Base-by-base conservation (phyloP, 2,888 invertebrate genomes). In the Lasioglossum calceatum region DNA sequence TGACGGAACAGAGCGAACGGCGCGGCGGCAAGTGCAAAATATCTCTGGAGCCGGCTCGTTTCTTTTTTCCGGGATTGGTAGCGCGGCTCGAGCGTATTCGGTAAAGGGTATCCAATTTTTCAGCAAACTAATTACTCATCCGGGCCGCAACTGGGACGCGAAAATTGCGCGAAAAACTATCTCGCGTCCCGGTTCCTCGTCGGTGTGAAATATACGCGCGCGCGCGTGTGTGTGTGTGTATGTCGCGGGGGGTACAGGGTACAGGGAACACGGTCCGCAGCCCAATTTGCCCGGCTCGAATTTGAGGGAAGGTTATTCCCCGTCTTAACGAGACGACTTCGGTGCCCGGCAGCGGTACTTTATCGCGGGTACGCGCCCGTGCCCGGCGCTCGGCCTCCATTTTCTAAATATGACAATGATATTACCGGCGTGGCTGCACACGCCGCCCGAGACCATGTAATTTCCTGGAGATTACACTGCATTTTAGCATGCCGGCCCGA, bases 381-480 rank as follows among this genome's bases (percentile, higher is more conserved):
- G 54, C 54, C 54, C 23, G 54, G 54, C 23, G 23, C 23, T 54
- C 54, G 50, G 67, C 23, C 75, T 58, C 54, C 77, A 71, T 86
- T 82, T 82, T 86, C 87, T 82, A 79, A 87, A 86, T 81, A 86
- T 73, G 78, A 85, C 86, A 86, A 86, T 79, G 87, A 86, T 77
- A 86, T 87, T 87, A 86, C 61, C 32, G 23, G 61, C 61, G 32
- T 16, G 61, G 27, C 61, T 64, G 61, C 61, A 64, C 61, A 16
- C 61, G 27, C 32, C 27, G 61, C 54, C 10, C 54, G 54, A 64
- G 80, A 58, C 36, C 89, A 50, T 86, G 88, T 90, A 91, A 87
- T 91, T 89, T 91, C 91, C 88, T 73, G 80, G 84, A 90, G 91
- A 91, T 91, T 91, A 90, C 90, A 91, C 84, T 87, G 81, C 86